Percentiles rank a stretch among this genome's conserved stretches.
Conservation (phyloP, 2,113 vertebrate genomes). For the Syngnathoides biaculeatus region DNA sequence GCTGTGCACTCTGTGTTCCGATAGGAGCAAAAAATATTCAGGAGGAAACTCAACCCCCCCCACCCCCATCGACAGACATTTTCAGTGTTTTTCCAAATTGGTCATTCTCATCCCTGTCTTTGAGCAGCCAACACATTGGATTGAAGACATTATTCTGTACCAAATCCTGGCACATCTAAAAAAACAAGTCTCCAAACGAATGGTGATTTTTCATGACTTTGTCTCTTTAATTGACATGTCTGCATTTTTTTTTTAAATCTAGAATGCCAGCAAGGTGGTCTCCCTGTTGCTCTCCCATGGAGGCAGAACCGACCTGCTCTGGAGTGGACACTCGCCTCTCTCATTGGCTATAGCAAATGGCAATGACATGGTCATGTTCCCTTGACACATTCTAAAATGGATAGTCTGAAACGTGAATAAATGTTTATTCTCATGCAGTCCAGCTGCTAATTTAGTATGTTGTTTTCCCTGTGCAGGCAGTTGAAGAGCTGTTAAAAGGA, state of each 20-base stretch:
- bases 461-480: conserved; percentile 61
- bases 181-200: background rate
- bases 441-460: background rate
- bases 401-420: conserved; percentile 8
- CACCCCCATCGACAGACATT: too few species aligned
- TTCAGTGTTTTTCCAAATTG: too few species aligned
- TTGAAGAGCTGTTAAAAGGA: conserved; percentile 74
- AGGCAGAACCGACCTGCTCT: conserved; percentile 74
- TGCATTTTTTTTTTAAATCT: conserved; percentile 1
- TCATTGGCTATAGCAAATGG: conserved; percentile 83
- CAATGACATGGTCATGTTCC: conserved; percentile 75
- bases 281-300: conserved; percentile 74
- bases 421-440: background rate
- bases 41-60: too few species aligned
- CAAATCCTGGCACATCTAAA: background rate
- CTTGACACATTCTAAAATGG: conserved; percentile 3
- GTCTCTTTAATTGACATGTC: background rate
- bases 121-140: background rate
- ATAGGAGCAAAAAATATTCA: too few species aligned
- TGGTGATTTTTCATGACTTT: background rate
- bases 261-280: conserved; percentile 76
- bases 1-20: too few species aligned
- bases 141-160: background rate
- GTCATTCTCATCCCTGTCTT: too few species aligned
- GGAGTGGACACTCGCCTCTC: conserved; percentile 86